Evolutionary conservation across 2,797 vertebrate genomes (phyloP), one percentile per base, ranked within the genome.

Genomic region (Anisognathus igniventris): DNA sequence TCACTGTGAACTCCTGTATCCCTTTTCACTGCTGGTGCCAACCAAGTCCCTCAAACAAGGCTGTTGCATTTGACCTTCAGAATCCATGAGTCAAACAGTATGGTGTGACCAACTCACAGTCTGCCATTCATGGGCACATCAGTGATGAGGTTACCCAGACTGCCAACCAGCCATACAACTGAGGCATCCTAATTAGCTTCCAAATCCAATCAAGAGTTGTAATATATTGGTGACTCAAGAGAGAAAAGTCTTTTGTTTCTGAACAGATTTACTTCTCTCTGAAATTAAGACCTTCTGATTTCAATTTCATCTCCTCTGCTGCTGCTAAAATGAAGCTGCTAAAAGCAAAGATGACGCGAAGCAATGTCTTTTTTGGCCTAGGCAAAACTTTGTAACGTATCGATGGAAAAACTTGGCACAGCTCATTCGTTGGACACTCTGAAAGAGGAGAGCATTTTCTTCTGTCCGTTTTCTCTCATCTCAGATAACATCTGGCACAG

Each of bases 281-380:
- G 67, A 97, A 96, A 95, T 92, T 66, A 86, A 92, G 77, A 95
- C 37, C 56, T 92, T 57, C 77, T 96, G 81, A 97, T 97, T 97
- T 91, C 79, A 88, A 74, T 94, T 96, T 93, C 54, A 92, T 15
- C 74, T 95, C 61, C 82, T 93, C 67, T 51, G 5, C 61, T 89
- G 71, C 72, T 84, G 45, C 70, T 83, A 74, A 93, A 86, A 80
- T 4, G 5, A 91, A 88, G 70, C 47, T 88, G 66, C 67, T 94
- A 87, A 88, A 95, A 95, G 88, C 57, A 70, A 21, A 86, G 72
- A 90, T 75, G 86, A 94, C 0, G 0, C 0, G 2, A 35, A 76
- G 50, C 50, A 47, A 61, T 5, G 11, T 61, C n/a, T 31, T 93
- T 67, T 87, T 47, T 20, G 28, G 39, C 78, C 35, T 82, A 89